A percentile compares a stretch with the other conserved stretches of the same genome.
These are phyloP conservation scores for Coelopa pilipes DNA, from an alignment of 2,888 invertebrate species.

Conservation along the genomic window DNA sequence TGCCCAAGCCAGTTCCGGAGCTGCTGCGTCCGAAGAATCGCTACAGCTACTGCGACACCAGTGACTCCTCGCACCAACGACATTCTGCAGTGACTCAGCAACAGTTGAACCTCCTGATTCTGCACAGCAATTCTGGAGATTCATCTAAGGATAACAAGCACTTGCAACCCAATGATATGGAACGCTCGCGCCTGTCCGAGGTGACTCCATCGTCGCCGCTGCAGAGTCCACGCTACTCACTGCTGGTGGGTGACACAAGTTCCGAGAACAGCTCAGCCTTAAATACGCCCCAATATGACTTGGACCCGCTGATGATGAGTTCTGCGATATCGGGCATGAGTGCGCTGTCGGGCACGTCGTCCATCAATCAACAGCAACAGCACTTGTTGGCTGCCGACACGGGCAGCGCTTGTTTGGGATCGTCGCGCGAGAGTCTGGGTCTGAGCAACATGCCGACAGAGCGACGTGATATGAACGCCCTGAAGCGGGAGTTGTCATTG, in stretches of 20 bases:
- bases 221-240: slow-evolving; percentile 66
- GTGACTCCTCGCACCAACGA: slow-evolving; percentile 37
- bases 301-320: slow-evolving; percentile 62
- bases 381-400: slow-evolving; percentile 53
- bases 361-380: slow-evolving; percentile 53
- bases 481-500: slow-evolving; percentile 65
- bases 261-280: slow-evolving; percentile 66
- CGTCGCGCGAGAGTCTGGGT: slow-evolving; percentile 62
- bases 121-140: slow-evolving; percentile 55
- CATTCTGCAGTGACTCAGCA: slow-evolving; percentile 22
- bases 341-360: slow-evolving; percentile 49
- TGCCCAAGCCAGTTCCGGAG: slow-evolving; percentile 50
- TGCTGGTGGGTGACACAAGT: slow-evolving; percentile 65
- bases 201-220: slow-evolving; percentile 65
- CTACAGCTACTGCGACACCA: slow-evolving; percentile 55
- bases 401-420: slow-evolving; percentile 55
- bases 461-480: slow-evolving; percentile 63
- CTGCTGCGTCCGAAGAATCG: slow-evolving; percentile 55
- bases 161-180: slow-evolving; percentile 44
- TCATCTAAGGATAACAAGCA: slow-evolving; percentile 48
- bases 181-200: slow-evolving; percentile 56
- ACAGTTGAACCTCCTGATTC: slow-evolving; percentile 48
- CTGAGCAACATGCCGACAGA: slow-evolving; percentile 47
- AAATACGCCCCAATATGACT: slow-evolving; percentile 66
- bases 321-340: slow-evolving; percentile 58